These are phyloP conservation scores for Drosophila triauraria DNA, from an alignment of 1,140 invertebrate genomes.

Conservation along the genomic window DNA sequence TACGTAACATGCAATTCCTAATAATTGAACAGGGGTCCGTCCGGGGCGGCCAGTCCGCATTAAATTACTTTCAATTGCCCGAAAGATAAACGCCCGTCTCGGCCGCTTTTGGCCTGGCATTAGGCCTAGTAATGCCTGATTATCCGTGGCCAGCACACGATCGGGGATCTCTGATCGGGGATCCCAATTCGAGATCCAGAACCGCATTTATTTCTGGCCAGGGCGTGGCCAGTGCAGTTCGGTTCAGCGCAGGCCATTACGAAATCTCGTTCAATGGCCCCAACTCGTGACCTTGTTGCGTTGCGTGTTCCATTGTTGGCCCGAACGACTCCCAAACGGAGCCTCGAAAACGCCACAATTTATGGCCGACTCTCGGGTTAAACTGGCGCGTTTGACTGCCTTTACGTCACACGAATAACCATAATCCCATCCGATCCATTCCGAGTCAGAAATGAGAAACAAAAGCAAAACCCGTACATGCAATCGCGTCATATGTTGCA, in stretches of 20 bases:
- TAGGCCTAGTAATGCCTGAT: constrained; percentile 54
- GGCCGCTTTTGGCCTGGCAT: constrained; percentile 43
- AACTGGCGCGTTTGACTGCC: constrained; percentile 71
- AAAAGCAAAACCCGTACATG: constrained; percentile 30
- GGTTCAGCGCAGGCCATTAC: constrained; percentile 24
- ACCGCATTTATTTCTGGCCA: constrained; percentile 38
- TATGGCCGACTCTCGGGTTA: constrained; percentile 48
- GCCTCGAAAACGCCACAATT: constrained; percentile 25
- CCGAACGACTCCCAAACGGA: constrained; percentile 33
- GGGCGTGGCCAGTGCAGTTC: constrained; percentile 16
- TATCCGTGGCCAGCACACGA: constrained; percentile 66
- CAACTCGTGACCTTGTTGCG: constrained; percentile 77
- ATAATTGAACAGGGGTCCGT: constrained; percentile 72
- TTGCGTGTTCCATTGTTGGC: constrained; percentile 59
- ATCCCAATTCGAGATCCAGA: constrained; percentile 27
- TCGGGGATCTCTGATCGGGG: constrained; percentile 30
- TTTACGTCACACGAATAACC: constrained; percentile 73
- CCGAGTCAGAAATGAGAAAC: constrained; percentile 30
- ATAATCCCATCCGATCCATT: constrained; percentile 16
- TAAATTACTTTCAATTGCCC: constrained; percentile 83
- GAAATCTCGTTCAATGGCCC: constrained; percentile 57
- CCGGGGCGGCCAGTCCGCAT: constrained; percentile 61
- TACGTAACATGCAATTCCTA: constrained; percentile 80
- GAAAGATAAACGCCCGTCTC: constrained; percentile 67
- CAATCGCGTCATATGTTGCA: constrained; percentile 57